phyloP scores from a whole-genome alignment of 2,888 invertebrate genomes.

The Drosophila heteroneura region DNA sequence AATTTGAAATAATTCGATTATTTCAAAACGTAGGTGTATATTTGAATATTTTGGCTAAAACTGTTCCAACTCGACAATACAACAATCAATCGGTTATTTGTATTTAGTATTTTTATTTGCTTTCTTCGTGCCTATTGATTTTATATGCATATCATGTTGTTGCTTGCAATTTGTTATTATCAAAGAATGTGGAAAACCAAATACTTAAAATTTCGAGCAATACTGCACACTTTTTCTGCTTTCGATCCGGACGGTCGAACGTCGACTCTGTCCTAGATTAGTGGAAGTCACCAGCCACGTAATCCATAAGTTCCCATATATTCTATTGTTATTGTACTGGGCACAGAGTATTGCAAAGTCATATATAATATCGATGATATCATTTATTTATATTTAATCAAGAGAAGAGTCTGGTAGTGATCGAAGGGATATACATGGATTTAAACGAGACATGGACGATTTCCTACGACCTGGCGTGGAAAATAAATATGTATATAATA shows the following conservation, averaged over 20 bases:
- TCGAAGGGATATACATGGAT: not conserved
- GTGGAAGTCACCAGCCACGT: not conserved
- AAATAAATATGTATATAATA: conserved; percentile 61
- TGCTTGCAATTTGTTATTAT: not conserved
- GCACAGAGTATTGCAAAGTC: not conserved
- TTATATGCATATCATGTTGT: not conserved
- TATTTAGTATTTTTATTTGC: no score
- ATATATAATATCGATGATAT: not conserved
- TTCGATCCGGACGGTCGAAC: not conserved
- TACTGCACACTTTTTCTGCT: not conserved
- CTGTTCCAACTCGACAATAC: no score
- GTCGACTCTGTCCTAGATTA: not conserved
- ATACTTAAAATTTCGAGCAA: not conserved
- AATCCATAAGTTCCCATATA: not conserved
- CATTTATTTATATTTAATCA: not conserved
- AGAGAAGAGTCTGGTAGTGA: conserved; percentile 61
- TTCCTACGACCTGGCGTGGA: conserved; percentile 48
- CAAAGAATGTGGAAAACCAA: not conserved
- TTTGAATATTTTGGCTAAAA: no score
- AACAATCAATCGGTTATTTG: no score
- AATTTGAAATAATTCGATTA: not conserved
- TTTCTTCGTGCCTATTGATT: not conserved
- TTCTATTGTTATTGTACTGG: not conserved
- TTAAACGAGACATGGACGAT: conserved; percentile 57
- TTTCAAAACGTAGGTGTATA: not conserved